These are phyloP conservation scores for Eolophus roseicapilla DNA, from an alignment of 2,113 vertebrate species.

Conservation along the genomic window DNA sequence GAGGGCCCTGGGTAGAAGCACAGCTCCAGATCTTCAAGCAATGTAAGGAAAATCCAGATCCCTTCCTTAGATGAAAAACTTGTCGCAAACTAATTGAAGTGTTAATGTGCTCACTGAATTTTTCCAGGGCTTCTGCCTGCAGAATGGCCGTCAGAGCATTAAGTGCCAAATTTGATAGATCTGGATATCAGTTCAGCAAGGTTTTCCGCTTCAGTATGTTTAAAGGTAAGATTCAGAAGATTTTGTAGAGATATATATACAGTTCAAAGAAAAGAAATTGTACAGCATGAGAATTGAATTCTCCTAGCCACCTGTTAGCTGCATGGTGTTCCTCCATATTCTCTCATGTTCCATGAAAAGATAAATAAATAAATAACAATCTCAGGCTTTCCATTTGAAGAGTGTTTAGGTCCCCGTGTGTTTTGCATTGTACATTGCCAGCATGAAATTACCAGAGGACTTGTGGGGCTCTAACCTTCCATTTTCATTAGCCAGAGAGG, in stretches of 20 bases:
- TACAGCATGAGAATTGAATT: neutral
- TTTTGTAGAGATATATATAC: neutral
- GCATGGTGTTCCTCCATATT: neutral
- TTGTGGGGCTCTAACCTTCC: neutral
- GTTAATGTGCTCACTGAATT: neutral
- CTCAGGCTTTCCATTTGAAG: neutral
- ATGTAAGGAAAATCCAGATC: constrained; percentile 49
- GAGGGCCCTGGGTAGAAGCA: constrained; percentile 48
- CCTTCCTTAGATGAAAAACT: neutral
- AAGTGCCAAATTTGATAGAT: constrained; percentile 33
- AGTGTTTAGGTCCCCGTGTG: neutral
- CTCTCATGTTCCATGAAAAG: neutral
- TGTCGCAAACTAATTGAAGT: neutral
- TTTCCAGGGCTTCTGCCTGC: constrained; percentile 64
- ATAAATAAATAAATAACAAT: neutral
- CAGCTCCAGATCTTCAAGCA: constrained; percentile 54
- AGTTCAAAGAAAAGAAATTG: neutral
- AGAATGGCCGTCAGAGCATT: constrained; percentile 57
- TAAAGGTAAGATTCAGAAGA: constrained; percentile 47
- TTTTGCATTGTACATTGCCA: neutral
- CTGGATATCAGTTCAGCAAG: constrained; percentile 43
- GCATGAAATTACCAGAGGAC: constrained; percentile 30
- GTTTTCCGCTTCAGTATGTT: constrained; percentile 25
- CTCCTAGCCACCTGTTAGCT: neutral
- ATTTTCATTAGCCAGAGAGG: neutral